Conservation (phyloP, 2,888 invertebrate species). For the Diachrysia chrysitis region DNA sequence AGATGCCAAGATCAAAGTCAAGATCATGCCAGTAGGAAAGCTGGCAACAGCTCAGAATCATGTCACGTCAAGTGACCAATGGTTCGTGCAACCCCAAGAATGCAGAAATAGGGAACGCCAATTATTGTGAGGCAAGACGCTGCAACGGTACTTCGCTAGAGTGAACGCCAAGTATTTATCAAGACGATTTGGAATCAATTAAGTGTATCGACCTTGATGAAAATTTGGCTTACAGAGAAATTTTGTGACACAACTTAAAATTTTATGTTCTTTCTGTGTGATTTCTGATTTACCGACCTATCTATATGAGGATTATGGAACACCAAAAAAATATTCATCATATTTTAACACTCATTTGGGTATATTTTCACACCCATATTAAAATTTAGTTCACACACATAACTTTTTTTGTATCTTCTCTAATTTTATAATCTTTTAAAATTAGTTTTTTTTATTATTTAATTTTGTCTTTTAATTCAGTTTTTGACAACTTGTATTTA, state of each 20-base stretch:
- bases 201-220: slow-evolving; percentile 15
- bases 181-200: slow-evolving; percentile 33
- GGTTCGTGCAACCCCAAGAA: slow-evolving; percentile 19
- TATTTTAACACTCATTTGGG: too few relatives aligned
- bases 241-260: not conserved
- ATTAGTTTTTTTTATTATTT: too few relatives aligned
- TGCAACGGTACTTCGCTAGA: slow-evolving; percentile 10
- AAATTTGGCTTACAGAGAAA: not conserved
- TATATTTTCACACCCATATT: too few relatives aligned
- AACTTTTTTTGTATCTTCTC: too few relatives aligned
- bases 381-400: too few relatives aligned
- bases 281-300: not conserved
- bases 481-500: too few relatives aligned
- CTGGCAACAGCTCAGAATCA: slow-evolving; percentile 26
- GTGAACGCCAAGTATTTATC: slow-evolving; percentile 35
- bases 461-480: too few relatives aligned
- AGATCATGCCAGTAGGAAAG: slow-evolving; percentile 17
- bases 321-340: too few relatives aligned
- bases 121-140: slow-evolving; percentile 12
- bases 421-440: too few relatives aligned
- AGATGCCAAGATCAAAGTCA: slow-evolving; percentile 24
- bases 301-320: too few relatives aligned
- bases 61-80: not conserved
- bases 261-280: not conserved
- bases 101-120: slow-evolving; percentile 34